Percentiles rank a stretch among this genome's conserved stretches.
Conservation (phyloP, 2,113 vertebrate species). For the Podarcis raffonei region DNA sequence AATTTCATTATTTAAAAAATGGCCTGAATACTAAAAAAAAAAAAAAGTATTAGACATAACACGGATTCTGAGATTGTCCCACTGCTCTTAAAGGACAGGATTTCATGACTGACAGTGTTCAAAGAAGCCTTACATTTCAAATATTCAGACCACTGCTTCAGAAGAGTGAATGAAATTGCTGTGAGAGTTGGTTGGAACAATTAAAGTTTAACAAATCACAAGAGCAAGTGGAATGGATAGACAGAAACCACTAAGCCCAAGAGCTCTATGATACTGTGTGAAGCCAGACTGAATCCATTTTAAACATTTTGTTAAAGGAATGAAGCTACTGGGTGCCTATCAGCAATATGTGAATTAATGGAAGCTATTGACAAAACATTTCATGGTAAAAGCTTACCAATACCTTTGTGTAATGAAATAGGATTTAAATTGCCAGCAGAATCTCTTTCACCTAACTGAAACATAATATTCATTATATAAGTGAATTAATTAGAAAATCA, state of each 20-base stretch:
- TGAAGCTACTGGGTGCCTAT: background rate
- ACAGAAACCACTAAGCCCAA: background rate
- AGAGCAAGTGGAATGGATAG: background rate
- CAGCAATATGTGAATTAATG: background rate
- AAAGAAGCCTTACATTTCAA: background rate
- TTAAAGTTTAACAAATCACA: background rate
- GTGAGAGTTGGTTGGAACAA: too few species aligned
- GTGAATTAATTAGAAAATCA: constrained; percentile 49
- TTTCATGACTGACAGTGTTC: background rate
- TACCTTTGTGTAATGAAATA: constrained; percentile 70
- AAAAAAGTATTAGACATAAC: background rate
- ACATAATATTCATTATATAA: constrained; percentile 48
- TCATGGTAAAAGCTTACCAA: constrained; percentile 72
- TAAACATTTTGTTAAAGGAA: background rate
- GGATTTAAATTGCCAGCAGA: constrained; percentile 64
- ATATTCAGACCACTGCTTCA: background rate
- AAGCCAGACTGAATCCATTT: background rate
- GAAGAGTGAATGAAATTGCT: too few species aligned
- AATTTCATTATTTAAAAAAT: background rate
- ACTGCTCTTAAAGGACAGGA: background rate
- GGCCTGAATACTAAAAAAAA: background rate
- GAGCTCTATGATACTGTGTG: background rate
- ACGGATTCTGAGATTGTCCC: background rate
- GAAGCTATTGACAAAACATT: constrained; percentile 17
- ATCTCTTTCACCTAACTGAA: constrained; percentile 71